These are phyloP conservation scores for Melanogrammus aeglefinus DNA, from an alignment of 2,797 vertebrate species.

Conservation along the genomic window DNA sequence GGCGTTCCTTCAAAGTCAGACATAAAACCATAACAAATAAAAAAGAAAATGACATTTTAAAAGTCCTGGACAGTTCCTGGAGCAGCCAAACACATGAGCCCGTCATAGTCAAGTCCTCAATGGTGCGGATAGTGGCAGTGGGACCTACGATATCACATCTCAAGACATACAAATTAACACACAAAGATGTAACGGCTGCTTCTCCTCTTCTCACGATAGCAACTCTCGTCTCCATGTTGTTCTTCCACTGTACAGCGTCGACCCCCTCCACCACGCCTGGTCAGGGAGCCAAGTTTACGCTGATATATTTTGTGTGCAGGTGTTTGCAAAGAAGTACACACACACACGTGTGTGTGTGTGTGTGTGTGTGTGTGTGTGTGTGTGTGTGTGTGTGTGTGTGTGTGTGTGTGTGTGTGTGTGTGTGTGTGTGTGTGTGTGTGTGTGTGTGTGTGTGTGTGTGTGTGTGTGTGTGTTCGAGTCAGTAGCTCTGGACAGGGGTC, in stretches of 20 bases:
- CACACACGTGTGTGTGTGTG: conserved; percentile 10
- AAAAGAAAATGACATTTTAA: background rate
- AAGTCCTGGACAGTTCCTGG: background rate
- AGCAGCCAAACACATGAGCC: background rate
- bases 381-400: background rate
- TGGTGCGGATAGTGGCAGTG: background rate
- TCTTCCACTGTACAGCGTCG: background rate
- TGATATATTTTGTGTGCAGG: background rate
- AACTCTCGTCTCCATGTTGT: background rate
- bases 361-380: background rate
- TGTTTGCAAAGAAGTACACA: background rate
- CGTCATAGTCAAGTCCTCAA: background rate
- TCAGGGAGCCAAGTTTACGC: background rate
- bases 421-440: conserved; percentile 4
- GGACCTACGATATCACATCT: background rate
- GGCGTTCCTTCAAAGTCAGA: conserved; percentile 10
- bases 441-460: conserved; percentile 5
- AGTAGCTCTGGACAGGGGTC: conserved; percentile 39
- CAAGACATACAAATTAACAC: background rate
- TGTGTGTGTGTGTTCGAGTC: conserved; percentile 18
- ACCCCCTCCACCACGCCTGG: background rate
- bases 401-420: conserved; percentile 15
- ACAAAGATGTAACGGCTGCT: background rate
- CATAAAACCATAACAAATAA: background rate
- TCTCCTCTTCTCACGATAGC: background rate